phyloP scores from a whole-genome alignment of 1,140 invertebrate species.

The Aphelenchoides besseyi region DNA sequence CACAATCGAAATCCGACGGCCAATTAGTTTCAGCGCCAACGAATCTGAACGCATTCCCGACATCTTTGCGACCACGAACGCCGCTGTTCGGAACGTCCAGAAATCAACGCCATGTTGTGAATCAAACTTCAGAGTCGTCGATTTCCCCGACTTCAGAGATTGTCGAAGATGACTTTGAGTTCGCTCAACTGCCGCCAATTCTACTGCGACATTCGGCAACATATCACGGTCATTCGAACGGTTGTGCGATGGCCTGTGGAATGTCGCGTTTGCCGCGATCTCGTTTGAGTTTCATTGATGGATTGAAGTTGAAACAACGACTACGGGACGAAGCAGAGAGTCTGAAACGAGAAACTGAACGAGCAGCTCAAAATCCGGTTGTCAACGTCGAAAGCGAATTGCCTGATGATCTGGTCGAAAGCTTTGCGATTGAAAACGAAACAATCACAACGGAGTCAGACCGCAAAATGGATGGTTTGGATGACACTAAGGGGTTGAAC shows the following conservation, averaged over 20 bases:
- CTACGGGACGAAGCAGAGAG: background rate
- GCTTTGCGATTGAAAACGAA: conserved; percentile 10
- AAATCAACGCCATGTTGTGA: background rate
- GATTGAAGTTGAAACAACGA: background rate
- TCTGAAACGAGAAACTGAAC: background rate
- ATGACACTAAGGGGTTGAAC: no score
- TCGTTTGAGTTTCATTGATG: background rate
- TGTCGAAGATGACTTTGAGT: background rate
- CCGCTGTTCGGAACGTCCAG: background rate
- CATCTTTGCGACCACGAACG: background rate
- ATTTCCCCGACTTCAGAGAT: background rate
- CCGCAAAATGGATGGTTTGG: no score
- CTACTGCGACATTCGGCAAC: background rate
- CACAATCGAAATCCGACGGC: background rate
- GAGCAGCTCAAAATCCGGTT: background rate
- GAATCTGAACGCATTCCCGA: background rate
- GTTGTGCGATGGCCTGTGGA: background rate
- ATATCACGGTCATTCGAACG: background rate
- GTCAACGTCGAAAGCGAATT: no score
- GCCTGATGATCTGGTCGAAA: conserved; percentile 17
- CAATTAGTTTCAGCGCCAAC: background rate
- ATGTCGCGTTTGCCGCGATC: background rate
- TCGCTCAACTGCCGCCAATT: background rate
- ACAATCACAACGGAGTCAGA: background rate
- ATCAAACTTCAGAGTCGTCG: background rate